Percentiles rank a stretch among this genome's conserved stretches.
Evolutionary conservation across 2,113 vertebrate species (phyloP).

Genomic region (Alces alces): DNA sequence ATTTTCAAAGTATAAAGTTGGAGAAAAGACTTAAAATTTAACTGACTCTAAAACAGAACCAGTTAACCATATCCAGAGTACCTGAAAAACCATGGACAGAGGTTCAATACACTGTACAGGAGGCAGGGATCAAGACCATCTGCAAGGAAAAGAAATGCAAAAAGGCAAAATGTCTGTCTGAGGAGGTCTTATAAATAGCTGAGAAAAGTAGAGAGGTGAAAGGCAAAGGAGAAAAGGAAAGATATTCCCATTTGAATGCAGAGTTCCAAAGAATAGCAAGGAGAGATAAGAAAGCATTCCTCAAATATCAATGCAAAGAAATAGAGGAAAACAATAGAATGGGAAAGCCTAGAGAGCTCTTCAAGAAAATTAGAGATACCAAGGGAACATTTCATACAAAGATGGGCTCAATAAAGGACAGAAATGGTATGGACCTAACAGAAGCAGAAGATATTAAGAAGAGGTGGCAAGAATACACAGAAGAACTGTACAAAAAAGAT

Average conservation of each 20-base stretch:
- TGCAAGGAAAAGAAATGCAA: background rate
- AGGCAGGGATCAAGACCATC: background rate
- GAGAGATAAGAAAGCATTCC: background rate
- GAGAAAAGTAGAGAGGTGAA: background rate
- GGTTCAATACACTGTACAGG: background rate
- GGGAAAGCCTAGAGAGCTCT: background rate
- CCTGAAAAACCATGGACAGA: background rate
- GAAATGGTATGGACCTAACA: background rate
- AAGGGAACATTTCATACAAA: background rate
- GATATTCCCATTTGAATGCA: background rate
- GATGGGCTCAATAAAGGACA: background rate
- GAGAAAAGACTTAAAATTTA: background rate
- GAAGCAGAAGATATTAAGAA: background rate
- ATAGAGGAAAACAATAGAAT: background rate
- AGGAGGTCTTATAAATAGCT: background rate
- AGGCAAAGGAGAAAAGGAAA: background rate
- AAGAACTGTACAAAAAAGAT: background rate
- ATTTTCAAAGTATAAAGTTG: background rate
- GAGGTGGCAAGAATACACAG: background rate
- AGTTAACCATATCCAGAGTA: background rate
- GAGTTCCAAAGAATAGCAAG: background rate
- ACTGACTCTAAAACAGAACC: background rate
- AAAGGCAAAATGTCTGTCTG: background rate
- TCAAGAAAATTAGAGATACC: background rate
- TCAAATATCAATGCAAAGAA: background rate